These are phyloP conservation scores for Delichon dasypus DNA, from an alignment of 2,797 vertebrate species.

Conservation along the genomic window DNA sequence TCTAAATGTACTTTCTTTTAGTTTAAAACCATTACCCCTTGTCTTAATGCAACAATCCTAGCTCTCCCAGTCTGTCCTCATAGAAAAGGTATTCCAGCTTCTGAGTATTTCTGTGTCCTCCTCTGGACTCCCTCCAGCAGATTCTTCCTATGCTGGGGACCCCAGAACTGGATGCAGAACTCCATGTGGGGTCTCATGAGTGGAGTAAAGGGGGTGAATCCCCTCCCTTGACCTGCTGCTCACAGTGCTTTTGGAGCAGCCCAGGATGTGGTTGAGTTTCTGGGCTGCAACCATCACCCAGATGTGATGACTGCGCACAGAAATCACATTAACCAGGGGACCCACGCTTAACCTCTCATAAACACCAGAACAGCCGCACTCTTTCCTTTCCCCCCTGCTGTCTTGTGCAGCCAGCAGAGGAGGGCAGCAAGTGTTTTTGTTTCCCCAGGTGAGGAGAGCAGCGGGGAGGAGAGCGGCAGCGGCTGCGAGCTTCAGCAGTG, in stretches of 20 bases:
- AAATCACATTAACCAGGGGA: neutral
- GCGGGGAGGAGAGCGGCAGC: conserved; percentile 91
- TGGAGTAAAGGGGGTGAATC: neutral
- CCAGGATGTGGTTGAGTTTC: neutral
- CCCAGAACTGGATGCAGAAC: neutral
- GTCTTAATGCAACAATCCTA: neutral
- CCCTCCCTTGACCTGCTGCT: neutral
- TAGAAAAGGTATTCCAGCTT: neutral
- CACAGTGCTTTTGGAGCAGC: neutral
- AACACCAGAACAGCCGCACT: accelerated
- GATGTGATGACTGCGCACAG: accelerated
- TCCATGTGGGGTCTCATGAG: neutral
- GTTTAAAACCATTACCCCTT: neutral
- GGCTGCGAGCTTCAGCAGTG: conserved; percentile 86
- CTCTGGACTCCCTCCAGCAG: neutral
- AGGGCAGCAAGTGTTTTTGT: neutral
- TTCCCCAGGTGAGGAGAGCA: conserved; percentile 77
- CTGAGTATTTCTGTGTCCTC: neutral
- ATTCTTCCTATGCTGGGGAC: neutral
- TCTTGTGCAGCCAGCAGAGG: neutral
- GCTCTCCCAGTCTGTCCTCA: neutral
- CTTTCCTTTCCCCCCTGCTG: neutral
- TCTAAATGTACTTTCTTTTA: neutral
- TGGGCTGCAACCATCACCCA: accelerated
- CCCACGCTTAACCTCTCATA: accelerated